Evolutionary conservation across 2,888 invertebrate genomes (phyloP).

Genomic region (Mimumesa dahlbomi): DNA sequence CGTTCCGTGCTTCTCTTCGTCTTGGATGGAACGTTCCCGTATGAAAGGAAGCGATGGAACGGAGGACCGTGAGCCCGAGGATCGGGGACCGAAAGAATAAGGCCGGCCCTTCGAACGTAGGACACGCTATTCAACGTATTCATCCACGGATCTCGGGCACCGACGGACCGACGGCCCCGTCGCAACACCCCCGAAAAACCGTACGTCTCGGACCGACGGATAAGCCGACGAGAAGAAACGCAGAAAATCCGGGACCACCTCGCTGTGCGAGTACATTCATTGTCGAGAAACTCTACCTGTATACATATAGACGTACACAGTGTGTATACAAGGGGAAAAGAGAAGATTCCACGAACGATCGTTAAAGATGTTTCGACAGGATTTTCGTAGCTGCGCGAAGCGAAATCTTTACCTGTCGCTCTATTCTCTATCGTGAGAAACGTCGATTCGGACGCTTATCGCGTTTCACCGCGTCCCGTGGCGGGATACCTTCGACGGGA

Average conservation of each 20-base stretch:
- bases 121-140: conserved; percentile 64
- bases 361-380: too few relatives aligned
- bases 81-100: conserved; percentile 52
- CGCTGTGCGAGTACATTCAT: conserved; percentile 11
- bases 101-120: conserved; percentile 48
- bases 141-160: conserved; percentile 49
- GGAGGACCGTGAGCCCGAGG: conserved; percentile 4
- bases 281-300: conserved; percentile 16
- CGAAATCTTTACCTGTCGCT: conserved; percentile 9
- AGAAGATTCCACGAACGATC: too few relatives aligned
- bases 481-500: too few relatives aligned
- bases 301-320: too few relatives aligned
- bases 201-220: conserved; percentile 21
- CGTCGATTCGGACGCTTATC: background rate
- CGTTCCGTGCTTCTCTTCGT: conserved; percentile 25
- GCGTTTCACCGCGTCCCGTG: too few relatives aligned
- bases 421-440: conserved; percentile 8
- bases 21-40: background rate
- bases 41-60: background rate
- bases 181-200: conserved; percentile 26
- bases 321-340: too few relatives aligned
- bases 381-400: conserved; percentile 1
- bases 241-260: conserved; percentile 44
- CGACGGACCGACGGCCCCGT: conserved; percentile 2
- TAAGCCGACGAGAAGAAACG: conserved; percentile 33